Base-by-base conservation (phyloP, 2,113 vertebrate genomes). In the Sminthopsis crassicaudata region DNA sequence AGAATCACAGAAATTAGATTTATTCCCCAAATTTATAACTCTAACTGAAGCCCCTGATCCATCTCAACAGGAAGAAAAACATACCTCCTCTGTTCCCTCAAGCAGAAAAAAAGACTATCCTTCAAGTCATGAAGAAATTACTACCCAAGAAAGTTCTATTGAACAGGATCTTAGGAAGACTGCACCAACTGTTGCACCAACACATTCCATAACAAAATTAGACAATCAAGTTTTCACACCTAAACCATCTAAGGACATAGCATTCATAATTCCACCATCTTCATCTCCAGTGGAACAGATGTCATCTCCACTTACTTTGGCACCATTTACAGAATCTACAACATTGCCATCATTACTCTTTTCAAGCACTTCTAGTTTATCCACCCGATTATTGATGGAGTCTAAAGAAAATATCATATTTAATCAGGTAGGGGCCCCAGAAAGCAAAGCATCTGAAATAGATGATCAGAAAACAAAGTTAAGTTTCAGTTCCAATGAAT, bases 181-280 rank as follows among this genome's bases (percentile, higher is more conserved):
- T 52, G 1, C 27, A 0, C 10, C 12, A 0, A 14, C 2, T 0
- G 0, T 0, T 0, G n/a, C n/a, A n/a, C n/a, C n/a, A n/a, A 0
- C 1, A 0, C 30, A 0, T 0, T 0, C 42, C 0, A 52, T 42
- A 89, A 2, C 1, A 0, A 0, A 0, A 7, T 54, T 48, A 0
- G 10, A 0, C n/a, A 1, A 2, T 3, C 42, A 0, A 0, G 0
- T 0, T 8, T 2, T 19, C 0, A 30, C 23, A 0, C 14, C 6
- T 0, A 0, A 11, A 2, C 6, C 0, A 0, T 0, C 0, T 8
- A 36, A 10, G 26, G 16, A 2, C 23, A 95, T 46, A 94, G 84
- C 93, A 91, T 94, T 92, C 92, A 97, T 96, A 96, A 95, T 8
- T 8, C 25, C 3, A 0, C 0, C 25, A 0, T 9, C 90, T 92